These are phyloP conservation scores for Chinchilla lanigera DNA, from an alignment of 2,113 vertebrate genomes.

Conservation along the genomic window DNA sequence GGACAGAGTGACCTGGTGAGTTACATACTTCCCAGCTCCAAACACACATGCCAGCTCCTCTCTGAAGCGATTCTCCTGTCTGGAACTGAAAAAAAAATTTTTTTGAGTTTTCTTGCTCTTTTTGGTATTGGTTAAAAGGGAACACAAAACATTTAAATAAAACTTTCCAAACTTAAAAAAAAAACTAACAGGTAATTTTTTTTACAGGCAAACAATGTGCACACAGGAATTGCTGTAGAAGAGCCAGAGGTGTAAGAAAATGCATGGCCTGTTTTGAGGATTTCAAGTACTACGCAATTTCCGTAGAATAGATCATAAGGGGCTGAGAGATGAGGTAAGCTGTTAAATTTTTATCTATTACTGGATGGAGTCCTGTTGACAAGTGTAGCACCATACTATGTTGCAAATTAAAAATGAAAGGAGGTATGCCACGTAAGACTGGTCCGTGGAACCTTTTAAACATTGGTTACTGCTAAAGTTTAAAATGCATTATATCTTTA, in stretches of 20 bases:
- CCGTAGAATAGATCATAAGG: background rate
- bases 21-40: background rate
- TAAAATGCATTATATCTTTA: slow-evolving; percentile 55
- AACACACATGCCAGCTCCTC: slow-evolving; percentile 61
- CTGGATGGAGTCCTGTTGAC: background rate
- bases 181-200: background rate
- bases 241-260: background rate
- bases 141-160: slow-evolving; percentile 83
- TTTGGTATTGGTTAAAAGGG: slow-evolving; percentile 81
- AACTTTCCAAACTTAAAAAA: slow-evolving; percentile 82
- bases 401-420: background rate
- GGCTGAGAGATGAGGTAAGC: background rate
- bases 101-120: too few relatives aligned
- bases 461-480: background rate
- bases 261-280: background rate
- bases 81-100: slow-evolving; percentile 2
- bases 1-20: background rate
- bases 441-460: background rate
- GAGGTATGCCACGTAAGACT: background rate
- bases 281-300: background rate
- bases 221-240: background rate
- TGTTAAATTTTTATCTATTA: background rate
- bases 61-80: slow-evolving; percentile 75
- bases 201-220: background rate
- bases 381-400: background rate